These are phyloP conservation scores for Stenchaetothrips biformis DNA, from an alignment of 2,888 invertebrate genomes.

Conservation along the genomic window DNA sequence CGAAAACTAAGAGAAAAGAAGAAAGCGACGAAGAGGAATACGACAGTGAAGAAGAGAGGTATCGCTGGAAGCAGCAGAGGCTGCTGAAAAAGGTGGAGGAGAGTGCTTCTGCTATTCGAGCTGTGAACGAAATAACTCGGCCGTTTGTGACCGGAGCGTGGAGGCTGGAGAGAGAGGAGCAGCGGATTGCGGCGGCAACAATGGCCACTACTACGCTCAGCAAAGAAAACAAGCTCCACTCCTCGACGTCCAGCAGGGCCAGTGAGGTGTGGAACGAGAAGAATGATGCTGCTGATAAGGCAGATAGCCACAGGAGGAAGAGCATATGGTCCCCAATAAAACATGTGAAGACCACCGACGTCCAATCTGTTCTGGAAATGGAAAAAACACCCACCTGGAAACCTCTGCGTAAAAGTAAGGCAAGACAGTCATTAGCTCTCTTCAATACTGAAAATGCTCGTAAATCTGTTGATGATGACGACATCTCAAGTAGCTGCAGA, in stretches of 20 bases:
- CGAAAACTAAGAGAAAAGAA: neutral
- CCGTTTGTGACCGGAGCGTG: neutral
- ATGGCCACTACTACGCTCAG: neutral
- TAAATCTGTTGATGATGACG: neutral
- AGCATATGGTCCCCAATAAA: neutral
- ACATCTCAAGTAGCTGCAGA: neutral
- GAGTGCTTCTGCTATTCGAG: conserved; percentile 11
- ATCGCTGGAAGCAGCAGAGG: neutral
- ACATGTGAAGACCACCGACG: neutral
- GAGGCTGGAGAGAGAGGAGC: neutral
- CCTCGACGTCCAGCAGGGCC: neutral
- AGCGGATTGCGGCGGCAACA: neutral
- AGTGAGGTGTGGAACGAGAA: neutral
- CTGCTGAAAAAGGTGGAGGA: neutral
- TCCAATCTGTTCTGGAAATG: neutral
- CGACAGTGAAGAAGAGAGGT: conserved; percentile 4
- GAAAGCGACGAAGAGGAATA: neutral
- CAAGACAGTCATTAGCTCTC: neutral
- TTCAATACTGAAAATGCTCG: neutral
- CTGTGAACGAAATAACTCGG: neutral
- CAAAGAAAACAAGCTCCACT: neutral
- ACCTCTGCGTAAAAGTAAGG: neutral
- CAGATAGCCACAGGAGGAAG: neutral
- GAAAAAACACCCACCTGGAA: neutral
- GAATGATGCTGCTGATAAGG: neutral